Base-by-base conservation (phyloP, 1,140 invertebrate species). In the Polyergus mexicanus region DNA sequence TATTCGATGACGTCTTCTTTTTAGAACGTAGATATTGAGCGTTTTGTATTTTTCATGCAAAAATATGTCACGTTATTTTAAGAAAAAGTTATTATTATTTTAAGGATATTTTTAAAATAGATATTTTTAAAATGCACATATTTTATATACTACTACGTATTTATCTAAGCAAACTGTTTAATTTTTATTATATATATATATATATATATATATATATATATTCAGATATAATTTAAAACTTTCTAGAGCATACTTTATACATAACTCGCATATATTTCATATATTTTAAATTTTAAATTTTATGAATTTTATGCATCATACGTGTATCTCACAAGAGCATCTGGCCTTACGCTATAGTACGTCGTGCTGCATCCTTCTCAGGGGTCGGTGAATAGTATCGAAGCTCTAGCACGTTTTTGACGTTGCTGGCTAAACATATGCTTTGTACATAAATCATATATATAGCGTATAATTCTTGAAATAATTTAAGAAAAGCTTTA, bases 311-410 rank as follows among this genome's bases (percentile, higher is more conserved):
- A n/a, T 13, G 22, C 25, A 44, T 25, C 10, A 38, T 6, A 38
- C 2, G 19, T 11, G 38, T 16, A 44, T 6, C 35, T n/a, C 22
- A n/a, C 32, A 78, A 75, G 87, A 90, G 89, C 88, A 88, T 77
- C 87, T 86, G 65, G 56, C 77, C 87, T 71, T 88, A 84, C 93
- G 87, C 58, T 77, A 74, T 60, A 22, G 92, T 63, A 77, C 81
- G 68, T 75, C 84, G 90, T 89, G 91, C 84, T 93, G 92, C 93
- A 91, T 91, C 89, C 54, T 60, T 72, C 51, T 75, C 85, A 88
- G 93, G 93, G 88, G 91, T 88, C 69, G 19, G 22, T 47, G 32
- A 74, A 65, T 6, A 69, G n/a, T 60, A 58, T 60, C n/a, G 35
- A 81, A 47, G 19, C 28, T 54, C 7, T 38, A 2, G n/a, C 28